Evolutionary conservation across 2,797 vertebrate species (phyloP).

Genomic region (Pseudochirops cupreus): DNA sequence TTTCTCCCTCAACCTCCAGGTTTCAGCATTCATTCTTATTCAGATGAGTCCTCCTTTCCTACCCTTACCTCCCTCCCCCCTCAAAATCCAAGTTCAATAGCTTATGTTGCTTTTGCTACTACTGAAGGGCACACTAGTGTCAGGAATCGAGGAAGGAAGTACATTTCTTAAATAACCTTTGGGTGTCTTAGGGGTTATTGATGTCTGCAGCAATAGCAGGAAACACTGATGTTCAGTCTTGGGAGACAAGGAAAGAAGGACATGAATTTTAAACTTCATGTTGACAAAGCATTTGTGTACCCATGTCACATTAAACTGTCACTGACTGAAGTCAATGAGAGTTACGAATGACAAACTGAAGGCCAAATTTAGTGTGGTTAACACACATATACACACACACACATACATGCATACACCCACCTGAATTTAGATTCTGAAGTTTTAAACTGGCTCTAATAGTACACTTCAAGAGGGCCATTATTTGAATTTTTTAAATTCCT

Average conservation of each 20-base stretch:
- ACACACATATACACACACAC: neutral
- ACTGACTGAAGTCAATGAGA: conserved; percentile 24
- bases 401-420: neutral
- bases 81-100: conserved; percentile 28
- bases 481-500: conserved; percentile 59
- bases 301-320: conserved; percentile 18
- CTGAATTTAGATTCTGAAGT: conserved; percentile 22
- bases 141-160: conserved; percentile 38
- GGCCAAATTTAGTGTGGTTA: conserved; percentile 18
- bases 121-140: conserved; percentile 10
- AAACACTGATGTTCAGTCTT: conserved; percentile 40
- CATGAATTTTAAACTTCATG: conserved; percentile 48
- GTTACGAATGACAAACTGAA: conserved; percentile 38
- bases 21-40: conserved; percentile 4
- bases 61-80: neutral
- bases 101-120: neutral
- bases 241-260: conserved; percentile 41
- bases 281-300: neutral
- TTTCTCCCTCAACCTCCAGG: neutral
- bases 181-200: conserved; percentile 25
- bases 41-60: neutral
- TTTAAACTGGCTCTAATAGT: conserved; percentile 41
- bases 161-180: conserved; percentile 45
- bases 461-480: conserved; percentile 40
- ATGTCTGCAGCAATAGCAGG: conserved; percentile 44